These are phyloP conservation scores for Leucophenga varia DNA, from an alignment of 1,140 invertebrate species.

Conservation along the genomic window DNA sequence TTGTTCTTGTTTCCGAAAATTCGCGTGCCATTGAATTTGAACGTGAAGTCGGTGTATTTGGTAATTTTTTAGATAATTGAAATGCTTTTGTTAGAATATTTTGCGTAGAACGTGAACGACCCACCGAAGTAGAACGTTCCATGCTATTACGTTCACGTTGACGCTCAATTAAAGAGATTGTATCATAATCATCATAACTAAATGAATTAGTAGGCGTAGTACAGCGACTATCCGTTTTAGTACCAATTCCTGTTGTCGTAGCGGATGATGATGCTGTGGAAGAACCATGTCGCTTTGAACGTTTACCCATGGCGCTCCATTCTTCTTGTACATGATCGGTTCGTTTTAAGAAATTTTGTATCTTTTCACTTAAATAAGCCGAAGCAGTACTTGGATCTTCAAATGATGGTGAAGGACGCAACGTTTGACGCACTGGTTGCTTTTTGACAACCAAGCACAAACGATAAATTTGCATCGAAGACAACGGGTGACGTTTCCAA, in stretches of 20 bases:
- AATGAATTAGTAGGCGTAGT: conserved; percentile 36
- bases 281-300: conserved; percentile 55
- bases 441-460: conserved; percentile 70
- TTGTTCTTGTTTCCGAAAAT: conserved; percentile 27
- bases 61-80: conserved; percentile 67
- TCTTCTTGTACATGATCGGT: conserved; percentile 85
- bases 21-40: conserved; percentile 58
- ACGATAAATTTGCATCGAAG: conserved; percentile 77
- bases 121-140: conserved; percentile 55
- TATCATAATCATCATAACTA: conserved; percentile 44
- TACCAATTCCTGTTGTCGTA: conserved; percentile 39
- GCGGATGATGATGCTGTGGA: conserved; percentile 2
- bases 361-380: conserved; percentile 71
- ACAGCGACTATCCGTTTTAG: conserved; percentile 32
- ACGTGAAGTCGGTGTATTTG: conserved; percentile 45
- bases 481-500: conserved; percentile 75
- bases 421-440: conserved; percentile 67
- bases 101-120: conserved; percentile 70
- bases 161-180: conserved; percentile 49
- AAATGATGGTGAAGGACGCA: conserved; percentile 71
- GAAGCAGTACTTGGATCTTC: conserved; percentile 73
- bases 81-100: conserved; percentile 80
- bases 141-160: conserved; percentile 46
- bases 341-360: conserved; percentile 75
- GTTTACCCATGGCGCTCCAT: conserved; percentile 62